Base-by-base conservation (phyloP, 2,888 invertebrate species). In the Idaea aversata region DNA sequence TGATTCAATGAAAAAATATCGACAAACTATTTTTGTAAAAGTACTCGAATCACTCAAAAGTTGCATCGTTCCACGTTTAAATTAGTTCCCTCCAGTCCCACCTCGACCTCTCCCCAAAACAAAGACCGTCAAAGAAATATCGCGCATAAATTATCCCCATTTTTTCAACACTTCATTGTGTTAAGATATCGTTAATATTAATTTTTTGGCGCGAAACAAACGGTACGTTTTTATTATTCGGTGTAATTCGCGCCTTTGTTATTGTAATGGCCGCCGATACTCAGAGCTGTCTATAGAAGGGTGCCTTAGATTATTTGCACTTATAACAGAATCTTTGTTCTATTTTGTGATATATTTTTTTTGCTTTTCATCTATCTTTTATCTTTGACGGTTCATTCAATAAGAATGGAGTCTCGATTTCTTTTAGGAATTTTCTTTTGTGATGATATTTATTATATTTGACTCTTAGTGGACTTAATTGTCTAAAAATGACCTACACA, bases 111-210 rank as follows among this genome's bases (percentile, higher is more conserved):
- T 61, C 34, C 62, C 62, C 57, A 62, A 84, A 85, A 88, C 90
- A 89, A 88, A 88, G 82, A 88, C 90, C 57, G 87, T 87, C 88
- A 90, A 88, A 88, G 88, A 85, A 88, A 88, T 87, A 86, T 88
- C 87, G 84, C 82, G 91, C 84, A 92, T 93, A 91, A 92, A 92
- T 92, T 91, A 91, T 87, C 87, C 74, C 71, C 62, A 80, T 79
- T 82, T 86, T 89, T 90, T 78, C 78, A 81, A 82, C 88, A 89
- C 90, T 88, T 89, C 88, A 90, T 92, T 89, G 89, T 87, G 70
- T 67, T 70, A 72, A 88, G 90, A 88, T 90, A 92, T 91, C 92
- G 92, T 93, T 93, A 93, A 93, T 93, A 92, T 93, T 93, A 91
- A 92, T 93, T 89, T 93, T 91, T 90, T 87, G 88, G 88, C 91